Conservation (phyloP, 2,888 invertebrate species). For the Diarsia brunnea region DNA sequence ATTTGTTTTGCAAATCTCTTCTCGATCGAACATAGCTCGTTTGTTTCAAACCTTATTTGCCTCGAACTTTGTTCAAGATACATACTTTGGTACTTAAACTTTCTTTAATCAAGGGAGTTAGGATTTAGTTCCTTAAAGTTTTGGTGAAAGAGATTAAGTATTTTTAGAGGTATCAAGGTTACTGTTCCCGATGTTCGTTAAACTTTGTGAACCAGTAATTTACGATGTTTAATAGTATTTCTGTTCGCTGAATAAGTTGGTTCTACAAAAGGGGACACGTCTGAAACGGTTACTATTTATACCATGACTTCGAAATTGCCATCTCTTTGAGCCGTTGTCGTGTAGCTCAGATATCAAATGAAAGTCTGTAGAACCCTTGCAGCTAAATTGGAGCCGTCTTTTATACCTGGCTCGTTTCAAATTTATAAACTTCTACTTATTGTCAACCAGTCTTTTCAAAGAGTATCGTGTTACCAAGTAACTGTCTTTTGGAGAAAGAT, state of each 20-base stretch:
- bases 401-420: not conserved
- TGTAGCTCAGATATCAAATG: not conserved
- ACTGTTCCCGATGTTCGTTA: constrained; percentile 10
- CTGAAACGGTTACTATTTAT: not conserved
- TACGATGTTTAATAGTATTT: constrained; percentile 4
- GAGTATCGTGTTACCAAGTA: not conserved
- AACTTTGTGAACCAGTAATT: constrained; percentile 26
- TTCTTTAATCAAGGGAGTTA: constrained; percentile 32
- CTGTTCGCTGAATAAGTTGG: not conserved
- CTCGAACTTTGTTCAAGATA: constrained; percentile 23
- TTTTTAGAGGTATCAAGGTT: constrained; percentile 37
- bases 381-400: not conserved
- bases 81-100: constrained; percentile 43
- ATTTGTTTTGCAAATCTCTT: constrained; percentile 78
- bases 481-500: not conserved
- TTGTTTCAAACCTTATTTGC: constrained; percentile 25
- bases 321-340: not conserved
- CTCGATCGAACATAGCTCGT: constrained; percentile 66
- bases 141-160: constrained; percentile 28
- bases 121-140: constrained; percentile 28
- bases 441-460: not conserved
- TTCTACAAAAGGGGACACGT: not conserved
- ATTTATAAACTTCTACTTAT: not conserved
- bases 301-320: not conserved
- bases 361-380: not conserved